Conservation (phyloP, 2,888 invertebrate genomes). For the Drosophila aldrichi region DNA sequence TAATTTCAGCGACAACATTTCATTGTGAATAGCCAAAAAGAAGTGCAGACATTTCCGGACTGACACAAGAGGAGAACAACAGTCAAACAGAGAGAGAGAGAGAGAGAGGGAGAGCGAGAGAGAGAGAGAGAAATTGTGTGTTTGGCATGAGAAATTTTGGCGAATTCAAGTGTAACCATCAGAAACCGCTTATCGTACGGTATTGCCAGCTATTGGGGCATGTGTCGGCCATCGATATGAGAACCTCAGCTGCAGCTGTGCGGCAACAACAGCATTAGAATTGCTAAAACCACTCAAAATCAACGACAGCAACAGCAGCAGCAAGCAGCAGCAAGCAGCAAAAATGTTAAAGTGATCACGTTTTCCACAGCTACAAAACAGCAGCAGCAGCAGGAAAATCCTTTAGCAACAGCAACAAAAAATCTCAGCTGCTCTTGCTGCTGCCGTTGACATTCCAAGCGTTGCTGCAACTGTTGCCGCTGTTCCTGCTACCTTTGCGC, state of each 20-base stretch:
- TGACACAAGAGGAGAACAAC: slow-evolving; percentile 16
- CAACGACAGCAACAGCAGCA: slow-evolving; percentile 56
- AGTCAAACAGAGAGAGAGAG: slow-evolving; percentile 1
- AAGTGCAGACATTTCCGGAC: slow-evolving; percentile 66
- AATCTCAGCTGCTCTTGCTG: slow-evolving; percentile 80
- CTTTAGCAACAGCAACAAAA: slow-evolving; percentile 52
- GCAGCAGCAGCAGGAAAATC: slow-evolving; percentile 60
- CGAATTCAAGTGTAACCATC: slow-evolving; percentile 64
- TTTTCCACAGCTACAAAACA: slow-evolving; percentile 67
- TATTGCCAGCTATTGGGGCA: slow-evolving; percentile 52
- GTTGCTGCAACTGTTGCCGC: slow-evolving; percentile 31
- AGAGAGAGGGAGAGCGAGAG: not conserved
- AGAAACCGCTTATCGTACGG: slow-evolving; percentile 71
- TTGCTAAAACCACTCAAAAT: slow-evolving; percentile 78
- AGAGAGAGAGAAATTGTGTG: slow-evolving; percentile 2
- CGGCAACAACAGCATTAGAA: slow-evolving; percentile 74
- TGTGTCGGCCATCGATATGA: slow-evolving; percentile 52
- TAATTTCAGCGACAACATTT: slow-evolving; percentile 58
- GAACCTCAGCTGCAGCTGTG: slow-evolving; percentile 42
- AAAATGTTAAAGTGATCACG: slow-evolving; percentile 84
- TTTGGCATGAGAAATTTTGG: slow-evolving; percentile 33
- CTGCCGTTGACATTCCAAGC: slow-evolving; percentile 79
- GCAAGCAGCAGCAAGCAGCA: slow-evolving; percentile 63
- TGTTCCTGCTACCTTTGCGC: slow-evolving; percentile 57
- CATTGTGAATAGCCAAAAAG: slow-evolving; percentile 59